Conservation (phyloP, 2,113 vertebrate species). For the Canis aureus region DNA sequence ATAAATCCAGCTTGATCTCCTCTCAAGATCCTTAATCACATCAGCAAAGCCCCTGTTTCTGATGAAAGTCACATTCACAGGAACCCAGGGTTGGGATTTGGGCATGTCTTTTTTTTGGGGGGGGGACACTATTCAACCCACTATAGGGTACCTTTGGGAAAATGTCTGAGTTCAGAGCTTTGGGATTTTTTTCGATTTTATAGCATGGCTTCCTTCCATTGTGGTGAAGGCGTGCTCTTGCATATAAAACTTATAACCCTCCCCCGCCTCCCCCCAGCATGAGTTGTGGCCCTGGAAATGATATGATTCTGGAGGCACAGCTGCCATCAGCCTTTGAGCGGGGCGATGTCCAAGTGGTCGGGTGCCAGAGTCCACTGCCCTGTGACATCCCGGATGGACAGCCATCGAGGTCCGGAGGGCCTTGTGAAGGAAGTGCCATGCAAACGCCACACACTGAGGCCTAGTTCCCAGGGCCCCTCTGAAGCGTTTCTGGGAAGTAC, state of each 20-base stretch:
- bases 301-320: not conserved
- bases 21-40: not conserved
- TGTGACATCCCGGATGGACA: not conserved
- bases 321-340: not conserved
- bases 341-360: not conserved
- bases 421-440: no score
- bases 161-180: not conserved
- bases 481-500: not conserved
- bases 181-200: conserved; percentile 1
- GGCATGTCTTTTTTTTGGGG: not conserved
- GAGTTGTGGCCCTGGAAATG: not conserved
- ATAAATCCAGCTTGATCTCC: not conserved
- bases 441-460: not conserved
- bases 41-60: not conserved
- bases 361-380: not conserved
- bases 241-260: not conserved
- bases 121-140: not conserved
- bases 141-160: not conserved
- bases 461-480: not conserved
- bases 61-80: not conserved
- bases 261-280: not conserved
- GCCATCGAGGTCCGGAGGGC: not conserved
- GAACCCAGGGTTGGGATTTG: not conserved
- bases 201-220: not conserved
- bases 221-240: not conserved